phyloP scores from a whole-genome alignment of 2,113 vertebrate species.

The Eira barbara region DNA sequence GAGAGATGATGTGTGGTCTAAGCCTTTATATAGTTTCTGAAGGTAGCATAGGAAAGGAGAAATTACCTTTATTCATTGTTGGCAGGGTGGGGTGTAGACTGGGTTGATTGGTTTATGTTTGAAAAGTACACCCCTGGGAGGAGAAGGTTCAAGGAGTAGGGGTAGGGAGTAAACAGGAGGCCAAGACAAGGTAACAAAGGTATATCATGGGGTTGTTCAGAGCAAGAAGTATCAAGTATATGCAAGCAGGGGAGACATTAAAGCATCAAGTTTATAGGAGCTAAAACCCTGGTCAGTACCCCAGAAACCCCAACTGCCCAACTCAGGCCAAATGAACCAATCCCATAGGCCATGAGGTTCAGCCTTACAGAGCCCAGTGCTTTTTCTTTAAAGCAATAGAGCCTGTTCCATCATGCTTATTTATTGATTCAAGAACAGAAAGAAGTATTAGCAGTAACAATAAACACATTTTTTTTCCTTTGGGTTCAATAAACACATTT shows the following conservation, averaged over 20 bases:
- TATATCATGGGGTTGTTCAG: not conserved
- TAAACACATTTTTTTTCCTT: not conserved
- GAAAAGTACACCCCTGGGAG: not conserved
- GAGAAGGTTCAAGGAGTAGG: not conserved
- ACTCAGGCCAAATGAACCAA: not conserved
- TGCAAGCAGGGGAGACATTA: not conserved
- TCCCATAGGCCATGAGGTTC: not conserved
- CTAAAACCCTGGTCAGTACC: not conserved
- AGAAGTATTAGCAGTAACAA: not conserved
- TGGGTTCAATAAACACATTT: not conserved
- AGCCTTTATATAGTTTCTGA: not conserved
- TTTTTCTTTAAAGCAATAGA: not conserved
- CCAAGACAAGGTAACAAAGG: not conserved
- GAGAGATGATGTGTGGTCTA: not conserved
- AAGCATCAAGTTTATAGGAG: not conserved
- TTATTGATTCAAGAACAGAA: not conserved
- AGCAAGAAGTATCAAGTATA: not conserved
- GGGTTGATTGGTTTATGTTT: not conserved
- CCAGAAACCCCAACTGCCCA: not conserved
- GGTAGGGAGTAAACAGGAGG: not conserved
- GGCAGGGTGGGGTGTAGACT: not conserved
- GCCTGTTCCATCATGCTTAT: not conserved
- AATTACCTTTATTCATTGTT: not conserved
- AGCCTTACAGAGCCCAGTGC: not conserved
- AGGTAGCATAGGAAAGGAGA: not conserved